These are phyloP conservation scores for Sebastes kiyomatsui DNA, from an alignment of 2,797 vertebrate species.

Conservation along the genomic window DNA sequence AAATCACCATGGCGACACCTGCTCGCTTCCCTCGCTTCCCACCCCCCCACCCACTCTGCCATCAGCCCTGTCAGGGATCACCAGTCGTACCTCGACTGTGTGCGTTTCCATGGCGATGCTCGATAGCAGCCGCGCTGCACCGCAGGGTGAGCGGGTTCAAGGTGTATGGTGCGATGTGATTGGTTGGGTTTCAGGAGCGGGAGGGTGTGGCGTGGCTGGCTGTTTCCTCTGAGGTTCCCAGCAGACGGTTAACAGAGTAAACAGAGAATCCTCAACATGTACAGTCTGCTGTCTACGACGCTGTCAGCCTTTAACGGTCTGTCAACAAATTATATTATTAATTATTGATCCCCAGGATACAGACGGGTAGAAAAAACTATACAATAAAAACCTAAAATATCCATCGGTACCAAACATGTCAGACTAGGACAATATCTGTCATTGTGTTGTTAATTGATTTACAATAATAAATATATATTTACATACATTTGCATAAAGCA, in stretches of 20 bases:
- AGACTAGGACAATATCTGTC: no score
- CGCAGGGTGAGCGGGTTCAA: not conserved
- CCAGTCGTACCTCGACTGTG: constrained; percentile 24
- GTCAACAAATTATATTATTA: no score
- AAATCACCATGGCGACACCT: constrained; percentile 64
- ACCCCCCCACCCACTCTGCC: not conserved
- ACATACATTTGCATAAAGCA: no score
- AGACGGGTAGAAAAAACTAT: not conserved
- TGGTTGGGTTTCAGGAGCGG: constrained; percentile 4
- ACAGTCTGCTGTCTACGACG: not conserved
- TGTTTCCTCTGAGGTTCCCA: not conserved
- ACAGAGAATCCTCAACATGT: not conserved
- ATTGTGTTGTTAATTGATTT: no score
- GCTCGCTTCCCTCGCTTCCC: not conserved
- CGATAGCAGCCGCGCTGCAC: not conserved
- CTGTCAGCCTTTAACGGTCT: not conserved
- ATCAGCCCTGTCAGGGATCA: constrained; percentile 26
- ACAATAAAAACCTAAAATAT: fast-evolving
- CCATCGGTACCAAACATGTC: no score
- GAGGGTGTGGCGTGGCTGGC: not conserved
- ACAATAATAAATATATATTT: no score
- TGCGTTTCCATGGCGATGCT: constrained; percentile 56
- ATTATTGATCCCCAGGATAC: not conserved
- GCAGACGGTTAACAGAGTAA: not conserved
- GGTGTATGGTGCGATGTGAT: not conserved